These are phyloP conservation scores for Scaptodrosophila lebanonensis DNA, from an alignment of 1,140 invertebrate genomes.

Conservation along the genomic window DNA sequence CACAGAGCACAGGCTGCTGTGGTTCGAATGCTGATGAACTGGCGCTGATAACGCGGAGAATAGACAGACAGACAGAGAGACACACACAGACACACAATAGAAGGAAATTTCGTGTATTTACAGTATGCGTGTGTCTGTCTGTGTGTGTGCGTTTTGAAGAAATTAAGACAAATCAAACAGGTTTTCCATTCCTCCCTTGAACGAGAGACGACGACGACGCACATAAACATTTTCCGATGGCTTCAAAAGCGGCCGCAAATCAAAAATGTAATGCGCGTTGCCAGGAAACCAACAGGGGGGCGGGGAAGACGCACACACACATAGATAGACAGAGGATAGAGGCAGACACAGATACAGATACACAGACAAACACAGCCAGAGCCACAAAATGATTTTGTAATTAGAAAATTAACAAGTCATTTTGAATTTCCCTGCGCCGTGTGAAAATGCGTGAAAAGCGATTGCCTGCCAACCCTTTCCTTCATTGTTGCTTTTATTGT, in stretches of 20 bases:
- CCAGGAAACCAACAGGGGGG: no score
- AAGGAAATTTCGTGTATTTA: no score
- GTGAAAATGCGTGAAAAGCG: conserved; percentile 34
- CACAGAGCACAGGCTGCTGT: no score
- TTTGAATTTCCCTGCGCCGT: conserved; percentile 15
- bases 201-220: conserved; percentile 1
- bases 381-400: conserved; percentile 55
- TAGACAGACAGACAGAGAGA: conserved; percentile 5
- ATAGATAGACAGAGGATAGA: conserved; percentile 11
- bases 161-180: conserved; percentile 70
- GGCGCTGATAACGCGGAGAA: conserved; percentile 35
- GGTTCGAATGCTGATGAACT: conserved; percentile 46
- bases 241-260: conserved; percentile 41
- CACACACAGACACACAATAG: not conserved
- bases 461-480: conserved; percentile 5
- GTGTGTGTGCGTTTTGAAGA: no score
- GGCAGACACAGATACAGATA: conserved; percentile 22
- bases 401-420: conserved; percentile 68
- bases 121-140: conserved; percentile 33
- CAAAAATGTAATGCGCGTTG: no score
- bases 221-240: not conserved
- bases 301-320: not conserved
- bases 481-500: no score
- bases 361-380: conserved; percentile 1
- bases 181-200: conserved; percentile 35